These are phyloP conservation scores for Geothlypis trichas DNA, from an alignment of 2,113 vertebrate species.

Conservation along the genomic window DNA sequence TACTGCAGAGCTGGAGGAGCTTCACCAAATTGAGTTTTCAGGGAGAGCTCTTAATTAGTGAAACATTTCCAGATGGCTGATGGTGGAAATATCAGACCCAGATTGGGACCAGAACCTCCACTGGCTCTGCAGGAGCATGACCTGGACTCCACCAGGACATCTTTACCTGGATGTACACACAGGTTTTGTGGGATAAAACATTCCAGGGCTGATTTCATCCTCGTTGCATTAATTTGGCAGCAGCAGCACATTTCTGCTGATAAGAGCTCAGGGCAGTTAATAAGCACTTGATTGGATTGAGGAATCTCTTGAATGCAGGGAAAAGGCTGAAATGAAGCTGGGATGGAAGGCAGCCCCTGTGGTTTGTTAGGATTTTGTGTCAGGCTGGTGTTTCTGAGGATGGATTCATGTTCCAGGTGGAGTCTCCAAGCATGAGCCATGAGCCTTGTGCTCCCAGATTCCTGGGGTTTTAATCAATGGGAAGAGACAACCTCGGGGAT, in stretches of 20 bases:
- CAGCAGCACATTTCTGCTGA: neutral
- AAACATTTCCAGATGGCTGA: neutral
- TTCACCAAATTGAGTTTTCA: neutral
- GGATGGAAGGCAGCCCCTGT: neutral
- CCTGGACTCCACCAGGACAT: neutral
- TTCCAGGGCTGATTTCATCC: neutral
- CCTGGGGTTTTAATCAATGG: neutral
- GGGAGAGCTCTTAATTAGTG: neutral
- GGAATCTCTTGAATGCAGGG: neutral
- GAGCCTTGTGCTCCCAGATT: neutral
- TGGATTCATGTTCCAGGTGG: neutral
- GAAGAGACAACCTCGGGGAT: neutral
- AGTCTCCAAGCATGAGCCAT: neutral
- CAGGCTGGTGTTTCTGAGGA: neutral
- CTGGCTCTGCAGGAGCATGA: neutral
- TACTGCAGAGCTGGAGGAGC: neutral
- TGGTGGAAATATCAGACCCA: neutral
- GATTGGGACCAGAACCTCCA: neutral
- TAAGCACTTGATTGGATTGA: neutral
- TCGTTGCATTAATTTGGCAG: neutral
- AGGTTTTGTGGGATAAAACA: neutral
- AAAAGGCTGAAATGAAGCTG: neutral
- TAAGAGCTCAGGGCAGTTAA: neutral
- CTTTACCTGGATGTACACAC: fast-evolving
- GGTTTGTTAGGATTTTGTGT: neutral